Percentiles rank a stretch among this genome's conserved stretches.
Evolutionary conservation across 2,797 vertebrate genomes (phyloP).

Genomic region (Melanotaenia nigrans): DNA sequence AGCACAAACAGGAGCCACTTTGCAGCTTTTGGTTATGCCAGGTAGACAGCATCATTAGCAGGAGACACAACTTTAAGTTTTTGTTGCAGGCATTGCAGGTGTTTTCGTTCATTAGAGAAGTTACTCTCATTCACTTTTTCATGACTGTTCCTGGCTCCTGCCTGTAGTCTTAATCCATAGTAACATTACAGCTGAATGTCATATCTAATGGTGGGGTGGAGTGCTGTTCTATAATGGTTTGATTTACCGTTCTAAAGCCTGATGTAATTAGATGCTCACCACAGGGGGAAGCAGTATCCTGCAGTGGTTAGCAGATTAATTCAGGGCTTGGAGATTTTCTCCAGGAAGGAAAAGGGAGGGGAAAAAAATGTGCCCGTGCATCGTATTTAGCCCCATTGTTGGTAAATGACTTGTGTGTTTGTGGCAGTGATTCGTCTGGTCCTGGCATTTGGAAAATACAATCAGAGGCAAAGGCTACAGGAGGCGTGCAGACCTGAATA

Average conservation of each 20-base stretch:
- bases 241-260: conserved; percentile 37
- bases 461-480: conserved; percentile 74
- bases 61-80: conserved; percentile 54
- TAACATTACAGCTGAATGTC: conserved; percentile 39
- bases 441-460: conserved; percentile 81
- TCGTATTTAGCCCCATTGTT: conserved; percentile 68
- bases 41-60: conserved; percentile 63
- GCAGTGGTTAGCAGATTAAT: conserved; percentile 31
- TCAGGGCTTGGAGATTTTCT: conserved; percentile 24
- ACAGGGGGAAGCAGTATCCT: conserved; percentile 15
- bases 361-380: conserved; percentile 26
- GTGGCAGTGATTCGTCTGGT: conserved; percentile 65
- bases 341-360: conserved; percentile 15
- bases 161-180: conserved; percentile 46
- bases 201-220: conserved; percentile 47
- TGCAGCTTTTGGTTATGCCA: conserved; percentile 52
- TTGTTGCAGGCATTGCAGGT: conserved; percentile 55
- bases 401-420: conserved; percentile 72
- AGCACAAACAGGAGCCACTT: conserved; percentile 28
- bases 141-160: conserved; percentile 45
- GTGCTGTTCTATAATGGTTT: conserved; percentile 23
- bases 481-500: conserved; percentile 71
- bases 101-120: conserved; percentile 61
- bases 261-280: conserved; percentile 60
- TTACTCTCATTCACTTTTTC: conserved; percentile 46